These are phyloP conservation scores for Drosophila baimaii DNA, from an alignment of 1,140 invertebrate genomes.

Conservation along the genomic window DNA sequence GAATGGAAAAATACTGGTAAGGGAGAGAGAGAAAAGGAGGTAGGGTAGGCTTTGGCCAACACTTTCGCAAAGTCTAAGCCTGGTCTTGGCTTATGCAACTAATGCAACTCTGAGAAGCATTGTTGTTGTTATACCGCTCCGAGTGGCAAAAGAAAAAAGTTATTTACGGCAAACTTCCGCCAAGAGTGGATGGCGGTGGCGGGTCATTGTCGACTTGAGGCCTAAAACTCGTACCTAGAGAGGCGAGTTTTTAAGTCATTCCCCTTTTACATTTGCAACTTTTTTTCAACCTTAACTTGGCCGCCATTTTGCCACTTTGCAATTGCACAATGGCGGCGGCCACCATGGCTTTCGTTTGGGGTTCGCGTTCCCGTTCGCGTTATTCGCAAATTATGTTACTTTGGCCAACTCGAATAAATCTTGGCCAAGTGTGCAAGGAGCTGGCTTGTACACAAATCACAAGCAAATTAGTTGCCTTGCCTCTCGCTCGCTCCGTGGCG, in stretches of 20 bases:
- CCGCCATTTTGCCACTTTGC: constrained; percentile 62
- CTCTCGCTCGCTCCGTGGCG: constrained; percentile 1
- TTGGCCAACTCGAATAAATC: constrained; percentile 76
- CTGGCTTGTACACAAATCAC: constrained; percentile 66
- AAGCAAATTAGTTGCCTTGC: constrained; percentile 68
- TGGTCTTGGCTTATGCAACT: constrained; percentile 60
- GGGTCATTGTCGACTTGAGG: constrained; percentile 46
- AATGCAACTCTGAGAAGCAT: constrained; percentile 65
- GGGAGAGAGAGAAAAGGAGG: background rate
- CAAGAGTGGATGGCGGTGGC: background rate
- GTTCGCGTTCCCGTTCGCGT: constrained; percentile 32
- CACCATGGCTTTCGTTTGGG: constrained; percentile 13
- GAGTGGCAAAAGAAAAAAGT: constrained; percentile 55
- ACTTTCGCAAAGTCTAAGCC: constrained; percentile 32
- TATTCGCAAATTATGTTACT: constrained; percentile 80
- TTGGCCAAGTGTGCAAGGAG: constrained; percentile 41
- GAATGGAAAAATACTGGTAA: background rate
- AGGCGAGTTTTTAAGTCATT: constrained; percentile 76
- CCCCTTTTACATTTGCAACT: constrained; percentile 30
- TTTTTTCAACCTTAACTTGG: constrained; percentile 35
- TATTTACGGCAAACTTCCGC: constrained; percentile 66
- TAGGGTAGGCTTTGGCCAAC: constrained; percentile 20
- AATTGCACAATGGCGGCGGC: constrained; percentile 38
- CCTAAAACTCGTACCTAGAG: constrained; percentile 41
- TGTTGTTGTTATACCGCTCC: constrained; percentile 32